Conservation (phyloP, 1,140 invertebrate species). For the Trichoplusia ni region DNA sequence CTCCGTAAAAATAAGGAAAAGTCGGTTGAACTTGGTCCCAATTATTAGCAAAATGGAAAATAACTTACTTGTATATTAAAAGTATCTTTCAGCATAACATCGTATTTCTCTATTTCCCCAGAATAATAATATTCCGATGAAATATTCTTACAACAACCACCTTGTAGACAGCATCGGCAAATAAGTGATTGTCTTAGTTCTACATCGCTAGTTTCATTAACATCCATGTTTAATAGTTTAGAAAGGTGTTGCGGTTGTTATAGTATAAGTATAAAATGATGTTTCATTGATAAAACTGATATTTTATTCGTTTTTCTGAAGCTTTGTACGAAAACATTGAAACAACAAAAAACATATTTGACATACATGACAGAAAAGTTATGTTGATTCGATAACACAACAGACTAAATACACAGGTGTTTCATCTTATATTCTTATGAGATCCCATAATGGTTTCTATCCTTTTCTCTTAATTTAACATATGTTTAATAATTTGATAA, state of each 20-base stretch:
- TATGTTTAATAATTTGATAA: no score
- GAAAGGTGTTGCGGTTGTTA: background rate
- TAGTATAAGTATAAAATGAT: background rate
- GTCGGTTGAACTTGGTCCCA: background rate
- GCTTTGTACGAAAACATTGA: background rate
- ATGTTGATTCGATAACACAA: no score
- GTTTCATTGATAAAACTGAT: conserved; percentile 12
- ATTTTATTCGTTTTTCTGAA: background rate
- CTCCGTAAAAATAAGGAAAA: background rate
- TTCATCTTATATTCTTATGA: no score
- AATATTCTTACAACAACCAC: conserved; percentile 33
- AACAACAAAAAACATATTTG: background rate
- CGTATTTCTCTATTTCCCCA: conserved; percentile 37
- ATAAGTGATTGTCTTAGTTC: conserved; percentile 1
- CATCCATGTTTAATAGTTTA: conserved; percentile 2
- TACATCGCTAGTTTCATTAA: background rate
- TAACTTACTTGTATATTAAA: conserved; percentile 40
- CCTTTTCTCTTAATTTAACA: no score
- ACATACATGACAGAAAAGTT: no score
- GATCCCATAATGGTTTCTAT: no score
- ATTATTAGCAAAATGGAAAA: background rate
- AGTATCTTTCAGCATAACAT: conserved; percentile 36
- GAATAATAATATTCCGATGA: conserved; percentile 27
- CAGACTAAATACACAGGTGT: no score
- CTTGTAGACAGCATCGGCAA: conserved; percentile 34